Base-by-base conservation (phyloP, 2,113 vertebrate species). In the Kryptolebias marmoratus region DNA sequence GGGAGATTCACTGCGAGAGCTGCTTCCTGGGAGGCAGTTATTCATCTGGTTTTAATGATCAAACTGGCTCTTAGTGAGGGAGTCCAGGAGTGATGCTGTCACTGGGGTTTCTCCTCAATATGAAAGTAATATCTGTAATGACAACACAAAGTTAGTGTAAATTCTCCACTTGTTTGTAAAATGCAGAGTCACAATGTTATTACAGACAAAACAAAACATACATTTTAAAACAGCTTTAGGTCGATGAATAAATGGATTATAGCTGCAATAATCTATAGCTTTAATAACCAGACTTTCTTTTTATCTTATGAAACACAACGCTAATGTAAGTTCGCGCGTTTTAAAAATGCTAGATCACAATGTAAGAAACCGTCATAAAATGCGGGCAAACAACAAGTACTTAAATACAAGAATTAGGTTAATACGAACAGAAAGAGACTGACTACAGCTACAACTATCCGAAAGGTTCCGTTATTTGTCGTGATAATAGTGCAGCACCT, bases 41-140 rank as follows among this genome's bases (percentile, higher is more conserved):
- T 57, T 88, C 80, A 88, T 90, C 71, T 75, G 81, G 69, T 81
- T 57, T 64, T 15, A 31, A 63, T 18, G 28, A 42, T 4, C 39
- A 39, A 22, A 64, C 14, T 1, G 64, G 57, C 63, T 72, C 68
- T 31, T 31, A 2, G 45, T 18, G 53, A 60, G 57, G 64, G 73
- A 66, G 64, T 68, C 68, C 55, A 14, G 64, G 11, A 70, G 9
- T 11, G 70, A 22, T 18, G 72, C 22, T 36, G 30, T 64, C 39
- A 64, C 48, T 18, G 45, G 15, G 1, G 13, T 47, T 1, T 63
- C 31, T 58, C 30, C 59, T 73, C 72, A 16, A 22, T 66, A 47
- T 48, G 54, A 11, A 74, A 60, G 42, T 56, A 8, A 7, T n/a
- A 39, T 47, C 87, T 89, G 77, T 31, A 54, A 53, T 57, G 22